Percentiles rank a stretch among this genome's conserved stretches.
These are phyloP conservation scores for Ecdyonurus torrentis DNA, from an alignment of 2,888 invertebrate genomes.

Conservation along the genomic window DNA sequence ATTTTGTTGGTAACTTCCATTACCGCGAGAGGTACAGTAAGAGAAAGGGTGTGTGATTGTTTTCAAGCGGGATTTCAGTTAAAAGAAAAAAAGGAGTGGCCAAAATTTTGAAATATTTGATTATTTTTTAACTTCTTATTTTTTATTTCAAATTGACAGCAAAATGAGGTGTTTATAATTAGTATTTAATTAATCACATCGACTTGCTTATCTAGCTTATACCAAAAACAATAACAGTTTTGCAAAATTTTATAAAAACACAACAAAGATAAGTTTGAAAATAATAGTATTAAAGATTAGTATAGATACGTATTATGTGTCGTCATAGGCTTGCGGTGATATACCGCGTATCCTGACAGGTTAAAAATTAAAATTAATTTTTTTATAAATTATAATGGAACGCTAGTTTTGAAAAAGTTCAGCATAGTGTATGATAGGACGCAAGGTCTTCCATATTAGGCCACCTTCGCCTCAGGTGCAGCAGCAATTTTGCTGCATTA, in stretches of 20 bases:
- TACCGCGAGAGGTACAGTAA: neutral
- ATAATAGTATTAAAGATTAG: too few relatives aligned
- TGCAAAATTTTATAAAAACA: too few relatives aligned
- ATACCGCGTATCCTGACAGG: neutral
- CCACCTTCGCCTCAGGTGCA: neutral
- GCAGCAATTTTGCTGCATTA: neutral
- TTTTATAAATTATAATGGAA: neutral
- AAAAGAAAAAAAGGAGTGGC: neutral
- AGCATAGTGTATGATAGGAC: neutral
- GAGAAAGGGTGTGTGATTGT: neutral
- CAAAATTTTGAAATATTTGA: neutral
- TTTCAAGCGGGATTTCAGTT: neutral
- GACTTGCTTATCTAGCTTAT: too few relatives aligned
- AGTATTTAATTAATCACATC: too few relatives aligned
- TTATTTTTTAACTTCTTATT: neutral
- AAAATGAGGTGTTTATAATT: neutral
- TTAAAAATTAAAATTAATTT: neutral
- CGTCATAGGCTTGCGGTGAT: neutral
- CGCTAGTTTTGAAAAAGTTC: neutral
- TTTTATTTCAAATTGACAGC: neutral
- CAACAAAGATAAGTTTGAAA: too few relatives aligned
- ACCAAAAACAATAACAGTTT: too few relatives aligned
- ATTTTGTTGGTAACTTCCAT: conserved; percentile 1
- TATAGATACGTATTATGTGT: neutral
- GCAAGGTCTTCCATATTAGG: neutral